Base-by-base conservation (phyloP, 1,140 invertebrate genomes). In the Pseudachorutes palmiensis region DNA sequence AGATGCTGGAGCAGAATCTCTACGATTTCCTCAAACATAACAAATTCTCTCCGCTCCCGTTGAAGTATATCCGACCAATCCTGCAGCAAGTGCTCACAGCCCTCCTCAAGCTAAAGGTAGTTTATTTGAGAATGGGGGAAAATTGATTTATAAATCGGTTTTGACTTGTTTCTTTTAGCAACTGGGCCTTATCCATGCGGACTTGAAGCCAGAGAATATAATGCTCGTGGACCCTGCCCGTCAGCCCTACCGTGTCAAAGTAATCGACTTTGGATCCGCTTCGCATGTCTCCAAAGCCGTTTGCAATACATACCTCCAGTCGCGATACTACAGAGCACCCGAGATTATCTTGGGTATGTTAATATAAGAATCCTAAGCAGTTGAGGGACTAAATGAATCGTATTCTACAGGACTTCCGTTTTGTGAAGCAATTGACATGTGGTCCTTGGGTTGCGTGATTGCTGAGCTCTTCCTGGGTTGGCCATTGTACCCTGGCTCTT, bases 11-110 rank as follows among this genome's bases (percentile, higher is more conserved):
- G 78, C 97, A 99, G 82, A 99, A 99, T 82, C 84, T 99, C 64
- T 99, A 99, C 81, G 97, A 99, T 83, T 99, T 98, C 81, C 86
- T 99, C 62, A 99, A 99, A 80, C 95, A 98, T 80, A 99, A 99
- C 81, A 99, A 99, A 82, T 99, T 99, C 80, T 94, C 91, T 77
- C 96, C 96, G 67, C 81, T 99, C 74, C 96, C 96, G 55, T 84
- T 99, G 57, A 98, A 98, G 77, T 98, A 94, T 78, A 99, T 99
- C 79, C 84, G 97, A 78, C 97, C 97, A 48, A 98, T 99, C 76
- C 85, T 98, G 73, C 95, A 98, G 80, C 97, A 99, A 85, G 95
- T 99, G 62, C 82, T 99, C 73, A 98, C 96, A 19, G 97, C 97
- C 71, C 85, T 99, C 77, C 86, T 97, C 45, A 99, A 99, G 82